These are phyloP conservation scores for Philypnodon macrostomus DNA, from an alignment of 2,797 vertebrate species.

Conservation along the genomic window DNA sequence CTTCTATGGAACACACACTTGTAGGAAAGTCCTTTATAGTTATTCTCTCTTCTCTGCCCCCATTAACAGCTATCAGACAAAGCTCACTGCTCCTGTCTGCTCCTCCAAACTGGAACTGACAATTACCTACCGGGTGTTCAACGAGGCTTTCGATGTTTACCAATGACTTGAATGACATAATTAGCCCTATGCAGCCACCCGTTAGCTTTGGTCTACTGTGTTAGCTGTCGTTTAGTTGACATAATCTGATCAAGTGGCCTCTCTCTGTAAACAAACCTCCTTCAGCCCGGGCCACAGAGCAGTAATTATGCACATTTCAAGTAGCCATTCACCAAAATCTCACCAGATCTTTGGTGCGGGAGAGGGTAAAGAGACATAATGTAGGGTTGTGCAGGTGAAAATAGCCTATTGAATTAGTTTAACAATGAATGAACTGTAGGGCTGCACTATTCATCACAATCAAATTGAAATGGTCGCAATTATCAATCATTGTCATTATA, in stretches of 20 bases:
- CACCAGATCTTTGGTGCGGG: conserved; percentile 89
- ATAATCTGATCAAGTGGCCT: conserved; percentile 94
- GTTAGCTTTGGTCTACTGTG: conserved; percentile 25
- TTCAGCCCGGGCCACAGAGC: conserved; percentile 88
- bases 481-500: too few species aligned
- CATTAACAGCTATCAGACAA: too few species aligned
- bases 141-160: conserved; percentile 1
- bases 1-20: too few species aligned
- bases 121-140: too few species aligned
- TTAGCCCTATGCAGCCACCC: conserved; percentile 24
- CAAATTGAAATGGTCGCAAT: too few species aligned
- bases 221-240: conserved; percentile 80
- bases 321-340: conserved; percentile 90
- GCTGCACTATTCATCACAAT: too few species aligned
- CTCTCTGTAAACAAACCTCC: conserved; percentile 88
- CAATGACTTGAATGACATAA: conserved; percentile 8
- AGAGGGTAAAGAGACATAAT: conserved; percentile 88
- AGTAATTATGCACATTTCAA: conserved; percentile 93
- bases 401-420: too few species aligned
- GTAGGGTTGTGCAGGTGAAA: conserved; percentile 71
- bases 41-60: too few species aligned
- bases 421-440: too few species aligned
- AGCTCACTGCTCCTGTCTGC: too few species aligned
- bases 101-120: too few species aligned
- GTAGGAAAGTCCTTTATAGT: too few species aligned